Base-by-base conservation (phyloP, 1,140 invertebrate species). In the Musca domestica region DNA sequence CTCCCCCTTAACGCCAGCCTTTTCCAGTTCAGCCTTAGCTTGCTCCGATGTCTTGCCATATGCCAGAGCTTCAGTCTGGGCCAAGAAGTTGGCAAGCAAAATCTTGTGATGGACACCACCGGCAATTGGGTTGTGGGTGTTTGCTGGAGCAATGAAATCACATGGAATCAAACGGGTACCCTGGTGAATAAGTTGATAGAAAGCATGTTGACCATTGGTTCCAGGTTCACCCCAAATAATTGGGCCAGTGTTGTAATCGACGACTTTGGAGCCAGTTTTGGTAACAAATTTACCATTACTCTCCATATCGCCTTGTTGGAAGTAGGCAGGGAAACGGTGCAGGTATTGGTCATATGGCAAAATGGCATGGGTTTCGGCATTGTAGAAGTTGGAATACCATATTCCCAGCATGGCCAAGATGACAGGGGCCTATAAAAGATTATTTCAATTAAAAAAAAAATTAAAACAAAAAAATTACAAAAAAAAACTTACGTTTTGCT, bases 221-320 rank as follows among this genome's bases (percentile, higher is more conserved):
- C 98, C 98, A 17, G 98, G 97, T 84, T 99, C 97, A 54, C 98
- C 98, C 95, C 94, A 96, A 46, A 96, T 91, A 72, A 97, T 92
- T 52, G 95, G 94, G 0, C 96, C 96, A 9, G 96, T 98, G 27
- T 83, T 86, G 81, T 96, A 96, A 72, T 89, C 82, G 1, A 95
- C 95, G 17, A 80, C 81, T 47, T 88, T 79, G 0, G 95, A 94
- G 20, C 74, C 77, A 71, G 86, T 87, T 48, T 91, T 87, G 10
- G 93, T 97, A 12, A 92, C 91, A 77, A 91, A 97, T 86, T 99
- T 99, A 74, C 98, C 98, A 85, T 99, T 99, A 69, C 95, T 98
- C 84, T 99, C 98, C 98, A 99, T 99, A 81, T 99, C 98, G 12
- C 97, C 98, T 86, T 99, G 98, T 85, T 99, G 98, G 84, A 99